Base-by-base conservation (phyloP, 92 coral and sea anemone genomes). In the Scolanthus callimorphus region DNA sequence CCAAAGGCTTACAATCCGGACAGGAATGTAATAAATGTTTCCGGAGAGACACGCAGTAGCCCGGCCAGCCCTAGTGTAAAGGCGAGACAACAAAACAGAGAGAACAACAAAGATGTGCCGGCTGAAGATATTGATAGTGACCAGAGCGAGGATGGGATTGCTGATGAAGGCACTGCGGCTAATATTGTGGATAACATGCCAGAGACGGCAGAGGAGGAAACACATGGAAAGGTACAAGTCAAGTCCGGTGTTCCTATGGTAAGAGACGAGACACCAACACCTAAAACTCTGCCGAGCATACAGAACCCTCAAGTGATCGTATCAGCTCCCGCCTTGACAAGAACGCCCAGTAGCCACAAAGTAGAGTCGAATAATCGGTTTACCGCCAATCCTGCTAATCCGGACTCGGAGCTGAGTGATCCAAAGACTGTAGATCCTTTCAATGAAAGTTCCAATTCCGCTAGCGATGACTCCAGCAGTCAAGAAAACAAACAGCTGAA, bases 331-430 rank as follows among this genome's bases (percentile, higher is more conserved):
- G 0, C 57, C 74, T 3, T 44, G 31, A 17, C 22, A 57, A 17
- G 22, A 17, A 28, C 2, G 24, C 20, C n/a, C 56, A 4, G 23
- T 28, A 25, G 29, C 47, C 74, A 13, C 15, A 67, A 34, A 55
- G 48, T 48, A 65, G 59, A 44, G 38, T 70, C 15, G 34, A 45
- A 11, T 65, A 59, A 20, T 45, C 52, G 4, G 57, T 70, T 58
- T 70, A 70, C 25, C 67, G 59, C 57, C 17, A 59, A 24, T 3
- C 67, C 68, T 30, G 20, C 60, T 2, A 49, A 26, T 37, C 15
- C 0, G 39, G 50, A 9, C 37, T 17, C 20, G 22, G 3, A 22
- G 9, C n/a, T n/a, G n/a, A n/a, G n/a, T n/a, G n/a, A n/a, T n/a
- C n/a, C n/a, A n/a, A n/a, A n/a, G n/a, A n/a, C n/a, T n/a, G n/a